These are phyloP conservation scores for Phorcus lineatus DNA, from an alignment of 2,888 invertebrate genomes.

Conservation along the genomic window DNA sequence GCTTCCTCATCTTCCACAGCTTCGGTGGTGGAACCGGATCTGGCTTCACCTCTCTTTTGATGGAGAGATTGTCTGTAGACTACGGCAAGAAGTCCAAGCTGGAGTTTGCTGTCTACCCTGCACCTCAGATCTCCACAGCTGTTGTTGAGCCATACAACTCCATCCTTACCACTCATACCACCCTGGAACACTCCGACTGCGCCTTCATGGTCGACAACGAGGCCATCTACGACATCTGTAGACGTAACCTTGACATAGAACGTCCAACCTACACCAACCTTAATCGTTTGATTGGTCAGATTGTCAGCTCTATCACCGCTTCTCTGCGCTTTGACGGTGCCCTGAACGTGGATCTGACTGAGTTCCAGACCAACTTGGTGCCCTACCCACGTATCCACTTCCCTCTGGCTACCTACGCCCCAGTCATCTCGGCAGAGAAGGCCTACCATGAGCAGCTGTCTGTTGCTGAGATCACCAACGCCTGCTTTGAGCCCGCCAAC, in stretches of 20 bases:
- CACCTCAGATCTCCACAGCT: slow-evolving; percentile 92
- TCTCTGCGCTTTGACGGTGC: slow-evolving; percentile 78
- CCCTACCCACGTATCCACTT: slow-evolving; percentile 84
- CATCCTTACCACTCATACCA: slow-evolving; percentile 95
- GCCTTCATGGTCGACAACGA: slow-evolving; percentile 98
- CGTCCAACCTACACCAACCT: slow-evolving; percentile 91
- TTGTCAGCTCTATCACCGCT: slow-evolving; percentile 78
- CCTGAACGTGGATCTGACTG: slow-evolving; percentile 77
- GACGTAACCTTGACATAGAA: slow-evolving; percentile 86
- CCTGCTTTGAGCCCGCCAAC: slow-evolving; percentile 89
- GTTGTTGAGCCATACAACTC: slow-evolving; percentile 98
- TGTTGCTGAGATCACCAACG: slow-evolving; percentile 75
- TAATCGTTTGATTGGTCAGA: slow-evolving; percentile 95
- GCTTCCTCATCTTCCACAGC: slow-evolving; percentile 65
- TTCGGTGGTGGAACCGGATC: slow-evolving; percentile 79
- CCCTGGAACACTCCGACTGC: slow-evolving; percentile 93
- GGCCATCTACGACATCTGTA: slow-evolving; percentile 91
- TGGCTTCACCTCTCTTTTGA: slow-evolving; percentile 90
- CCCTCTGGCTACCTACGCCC: slow-evolving; percentile 85
- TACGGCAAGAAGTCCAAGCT: slow-evolving; percentile 79
- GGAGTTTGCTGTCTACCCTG: slow-evolving; percentile 89
- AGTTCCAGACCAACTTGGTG: slow-evolving; percentile 77
- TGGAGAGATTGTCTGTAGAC: slow-evolving; percentile 89
- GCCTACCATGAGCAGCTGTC: slow-evolving; percentile 87
- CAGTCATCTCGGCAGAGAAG: slow-evolving; percentile 65